Evolutionary conservation across 1,140 invertebrate species (phyloP).

Genomic region (Cephus cinctus): DNA sequence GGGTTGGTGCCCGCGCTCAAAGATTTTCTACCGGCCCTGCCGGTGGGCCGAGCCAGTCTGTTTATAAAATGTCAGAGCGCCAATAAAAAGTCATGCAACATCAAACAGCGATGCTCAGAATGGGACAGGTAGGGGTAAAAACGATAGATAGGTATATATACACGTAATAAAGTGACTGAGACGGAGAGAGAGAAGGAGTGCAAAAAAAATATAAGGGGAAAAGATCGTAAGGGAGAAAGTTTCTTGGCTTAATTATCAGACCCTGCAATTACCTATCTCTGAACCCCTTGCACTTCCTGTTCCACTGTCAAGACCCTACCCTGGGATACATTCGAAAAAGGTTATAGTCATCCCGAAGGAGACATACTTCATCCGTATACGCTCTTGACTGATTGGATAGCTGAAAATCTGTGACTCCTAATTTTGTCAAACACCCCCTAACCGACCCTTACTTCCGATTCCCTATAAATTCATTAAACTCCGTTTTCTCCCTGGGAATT

Average conservation of each 20-base stretch:
- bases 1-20: conserved; percentile 20
- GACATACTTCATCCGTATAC: no score
- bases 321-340: conserved; percentile 7
- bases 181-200: conserved; percentile 16
- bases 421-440: no score
- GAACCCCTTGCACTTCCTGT: conserved; percentile 1
- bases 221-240: conserved; percentile 22
- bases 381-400: no score
- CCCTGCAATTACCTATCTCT: conserved; percentile 30
- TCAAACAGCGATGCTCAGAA: conserved; percentile 44
- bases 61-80: conserved; percentile 56
- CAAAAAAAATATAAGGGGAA: no score
- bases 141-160: no score
- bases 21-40: conserved; percentile 34
- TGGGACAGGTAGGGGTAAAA: no score
- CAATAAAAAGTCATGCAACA: conserved; percentile 59
- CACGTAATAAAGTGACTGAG: no score
- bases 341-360: conserved; percentile 5
- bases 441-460: not conserved
- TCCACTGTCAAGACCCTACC: not conserved
- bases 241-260: conserved; percentile 35
- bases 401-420: no score
- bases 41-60: conserved; percentile 24
- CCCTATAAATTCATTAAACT: no score
- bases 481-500: no score